Conservation (phyloP, 2,113 vertebrate species). For the Bubo blakistoni region DNA sequence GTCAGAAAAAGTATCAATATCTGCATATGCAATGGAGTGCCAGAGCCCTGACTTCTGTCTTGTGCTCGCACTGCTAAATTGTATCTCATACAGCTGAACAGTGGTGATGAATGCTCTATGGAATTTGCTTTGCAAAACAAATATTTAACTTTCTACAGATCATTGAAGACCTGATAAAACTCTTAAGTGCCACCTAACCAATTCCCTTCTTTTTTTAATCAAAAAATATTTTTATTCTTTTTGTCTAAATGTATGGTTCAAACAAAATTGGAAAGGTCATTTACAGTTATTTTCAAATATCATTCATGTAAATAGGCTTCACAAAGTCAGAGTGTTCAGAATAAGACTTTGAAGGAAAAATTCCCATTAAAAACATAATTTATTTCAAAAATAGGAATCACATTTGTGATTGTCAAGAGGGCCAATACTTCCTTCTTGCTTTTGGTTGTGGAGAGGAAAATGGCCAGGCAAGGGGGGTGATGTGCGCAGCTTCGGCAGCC, state of each 20-base stretch:
- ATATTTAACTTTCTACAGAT: constrained; percentile 44
- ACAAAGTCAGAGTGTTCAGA: neutral
- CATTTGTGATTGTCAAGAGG: neutral
- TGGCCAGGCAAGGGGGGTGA: neutral
- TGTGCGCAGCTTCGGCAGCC: neutral
- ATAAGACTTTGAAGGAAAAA: neutral
- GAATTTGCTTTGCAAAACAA: constrained; percentile 57
- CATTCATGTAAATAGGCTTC: neutral
- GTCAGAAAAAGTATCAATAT: neutral
- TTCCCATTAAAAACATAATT: neutral
- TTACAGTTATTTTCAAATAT: neutral
- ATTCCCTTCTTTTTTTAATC: constrained; percentile 29
- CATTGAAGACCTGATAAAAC: constrained; percentile 22
- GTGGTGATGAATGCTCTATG: constrained; percentile 9
- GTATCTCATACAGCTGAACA: neutral
- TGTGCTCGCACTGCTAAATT: neutral
- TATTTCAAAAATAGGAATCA: neutral
- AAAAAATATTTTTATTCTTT: neutral
- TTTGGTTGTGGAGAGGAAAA: neutral
- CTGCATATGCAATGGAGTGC: neutral
- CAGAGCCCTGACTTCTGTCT: neutral
- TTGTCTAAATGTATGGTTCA: neutral
- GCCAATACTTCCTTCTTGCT: neutral
- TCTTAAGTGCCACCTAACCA: neutral
- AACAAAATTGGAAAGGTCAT: neutral